Evolutionary conservation across 1,140 invertebrate genomes (phyloP).

Genomic region (Aphis gossypii): DNA sequence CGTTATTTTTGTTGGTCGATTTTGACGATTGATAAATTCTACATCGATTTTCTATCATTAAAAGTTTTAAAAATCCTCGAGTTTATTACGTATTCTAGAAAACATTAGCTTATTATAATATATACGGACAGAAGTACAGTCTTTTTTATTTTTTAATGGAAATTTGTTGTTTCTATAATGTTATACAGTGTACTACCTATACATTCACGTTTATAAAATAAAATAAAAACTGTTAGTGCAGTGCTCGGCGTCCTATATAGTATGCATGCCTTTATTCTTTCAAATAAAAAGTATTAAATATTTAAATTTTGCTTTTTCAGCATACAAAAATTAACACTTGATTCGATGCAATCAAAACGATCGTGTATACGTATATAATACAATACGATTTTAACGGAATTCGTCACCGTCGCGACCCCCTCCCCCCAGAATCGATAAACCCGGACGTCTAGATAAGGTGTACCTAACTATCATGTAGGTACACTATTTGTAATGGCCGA

Average conservation of each 20-base stretch:
- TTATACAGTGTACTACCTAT: background rate
- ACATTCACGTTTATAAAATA: background rate
- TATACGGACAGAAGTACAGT: background rate
- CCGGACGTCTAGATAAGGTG: background rate
- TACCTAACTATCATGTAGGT: background rate
- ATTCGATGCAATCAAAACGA: background rate
- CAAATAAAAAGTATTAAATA: background rate
- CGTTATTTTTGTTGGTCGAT: background rate
- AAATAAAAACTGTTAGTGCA: background rate
- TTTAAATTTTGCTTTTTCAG: background rate
- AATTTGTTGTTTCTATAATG: background rate
- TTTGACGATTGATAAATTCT: background rate
- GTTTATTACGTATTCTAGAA: background rate
- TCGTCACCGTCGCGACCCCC: too few relatives aligned
- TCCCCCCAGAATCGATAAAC: background rate
- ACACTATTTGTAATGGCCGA: background rate
- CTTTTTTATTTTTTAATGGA: background rate
- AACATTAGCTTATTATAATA: background rate
- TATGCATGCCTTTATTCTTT: background rate
- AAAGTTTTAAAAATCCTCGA: background rate
- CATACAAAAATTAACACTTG: background rate
- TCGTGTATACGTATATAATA: background rate
- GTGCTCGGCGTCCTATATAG: background rate
- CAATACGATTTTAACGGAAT: background rate
- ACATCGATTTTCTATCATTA: background rate